A percentile compares a stretch with the other conserved stretches of the same genome.
Conservation (phyloP, 1,140 invertebrate genomes). For the Formica selysi region DNA sequence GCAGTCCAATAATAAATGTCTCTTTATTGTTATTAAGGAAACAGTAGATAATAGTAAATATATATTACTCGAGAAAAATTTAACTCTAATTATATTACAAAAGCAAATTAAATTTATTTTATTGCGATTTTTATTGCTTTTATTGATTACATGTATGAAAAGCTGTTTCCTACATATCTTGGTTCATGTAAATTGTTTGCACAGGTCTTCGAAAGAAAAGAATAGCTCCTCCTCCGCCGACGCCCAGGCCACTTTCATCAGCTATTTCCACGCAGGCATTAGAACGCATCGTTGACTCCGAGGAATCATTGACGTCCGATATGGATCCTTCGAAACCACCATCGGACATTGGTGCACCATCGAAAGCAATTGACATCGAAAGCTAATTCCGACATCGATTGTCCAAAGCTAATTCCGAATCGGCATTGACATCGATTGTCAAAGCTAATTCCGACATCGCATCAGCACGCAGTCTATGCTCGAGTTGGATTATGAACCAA, state of each 20-base stretch:
- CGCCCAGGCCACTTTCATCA: conserved; percentile 80
- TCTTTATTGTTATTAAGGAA: too few relatives aligned
- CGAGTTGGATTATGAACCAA: background rate
- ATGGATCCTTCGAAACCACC: conserved; percentile 83
- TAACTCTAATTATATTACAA: too few relatives aligned
- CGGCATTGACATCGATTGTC: too few relatives aligned
- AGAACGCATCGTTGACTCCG: conserved; percentile 84
- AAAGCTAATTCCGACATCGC: conserved; percentile 76
- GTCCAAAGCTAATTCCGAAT: conserved; percentile 76
- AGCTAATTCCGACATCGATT: conserved; percentile 79
- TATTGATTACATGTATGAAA: too few relatives aligned
- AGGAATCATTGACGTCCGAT: conserved; percentile 83
- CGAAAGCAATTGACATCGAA: conserved; percentile 82
- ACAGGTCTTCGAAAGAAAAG: conserved; percentile 83
- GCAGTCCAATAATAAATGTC: too few relatives aligned
- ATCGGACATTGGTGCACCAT: conserved; percentile 80
- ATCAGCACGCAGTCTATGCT: conserved; percentile 31
- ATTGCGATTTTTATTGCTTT: too few relatives aligned
- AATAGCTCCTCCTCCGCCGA: conserved; percentile 79
- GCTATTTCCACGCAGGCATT: conserved; percentile 83
- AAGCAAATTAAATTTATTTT: too few relatives aligned
- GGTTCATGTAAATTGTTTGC: background rate
- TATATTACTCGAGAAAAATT: too few relatives aligned
- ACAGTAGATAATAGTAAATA: too few relatives aligned
- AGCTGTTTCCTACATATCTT: background rate